These are phyloP conservation scores for Amyelois transitella DNA, from an alignment of 1,140 invertebrate species.

Conservation along the genomic window DNA sequence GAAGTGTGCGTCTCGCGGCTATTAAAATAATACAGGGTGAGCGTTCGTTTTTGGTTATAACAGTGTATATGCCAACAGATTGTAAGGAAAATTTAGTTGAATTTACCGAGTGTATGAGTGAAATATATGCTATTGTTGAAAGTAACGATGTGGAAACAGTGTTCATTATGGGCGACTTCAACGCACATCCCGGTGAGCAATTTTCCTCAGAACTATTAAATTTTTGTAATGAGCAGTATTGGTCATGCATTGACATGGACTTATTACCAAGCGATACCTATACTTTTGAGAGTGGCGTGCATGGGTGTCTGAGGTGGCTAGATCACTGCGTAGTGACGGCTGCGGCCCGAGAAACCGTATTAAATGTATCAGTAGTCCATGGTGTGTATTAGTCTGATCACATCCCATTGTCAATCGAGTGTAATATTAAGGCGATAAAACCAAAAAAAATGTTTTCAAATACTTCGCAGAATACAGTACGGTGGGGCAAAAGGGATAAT, in stretches of 20 bases:
- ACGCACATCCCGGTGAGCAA: neutral
- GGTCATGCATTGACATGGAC: conserved; percentile 1
- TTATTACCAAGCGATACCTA: neutral
- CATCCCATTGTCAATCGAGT: too few relatives aligned
- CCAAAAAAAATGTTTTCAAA: too few relatives aligned
- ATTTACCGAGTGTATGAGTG: conserved; percentile 6
- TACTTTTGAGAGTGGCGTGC: neutral
- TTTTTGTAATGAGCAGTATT: conserved; percentile 4
- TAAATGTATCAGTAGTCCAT: too few relatives aligned
- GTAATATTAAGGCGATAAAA: too few relatives aligned
- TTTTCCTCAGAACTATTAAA: neutral
- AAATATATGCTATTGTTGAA: conserved; percentile 5
- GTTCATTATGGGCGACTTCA: too few relatives aligned
- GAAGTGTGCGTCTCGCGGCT: too few relatives aligned
- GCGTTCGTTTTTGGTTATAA: too few relatives aligned
- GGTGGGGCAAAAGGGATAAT: too few relatives aligned
- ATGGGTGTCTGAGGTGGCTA: neutral
- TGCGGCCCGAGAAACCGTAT: neutral
- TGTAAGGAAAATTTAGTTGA: conserved; percentile 4
- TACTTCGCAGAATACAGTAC: too few relatives aligned
- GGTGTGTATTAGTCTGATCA: too few relatives aligned
- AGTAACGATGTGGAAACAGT: conserved; percentile 1
- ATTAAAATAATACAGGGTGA: too few relatives aligned
- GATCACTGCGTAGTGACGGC: conserved; percentile 5
- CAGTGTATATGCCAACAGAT: too few relatives aligned